These are phyloP conservation scores for Ciona savignyi DNA, from an alignment of 23 tunicate genomes.

Conservation along the genomic window DNA sequence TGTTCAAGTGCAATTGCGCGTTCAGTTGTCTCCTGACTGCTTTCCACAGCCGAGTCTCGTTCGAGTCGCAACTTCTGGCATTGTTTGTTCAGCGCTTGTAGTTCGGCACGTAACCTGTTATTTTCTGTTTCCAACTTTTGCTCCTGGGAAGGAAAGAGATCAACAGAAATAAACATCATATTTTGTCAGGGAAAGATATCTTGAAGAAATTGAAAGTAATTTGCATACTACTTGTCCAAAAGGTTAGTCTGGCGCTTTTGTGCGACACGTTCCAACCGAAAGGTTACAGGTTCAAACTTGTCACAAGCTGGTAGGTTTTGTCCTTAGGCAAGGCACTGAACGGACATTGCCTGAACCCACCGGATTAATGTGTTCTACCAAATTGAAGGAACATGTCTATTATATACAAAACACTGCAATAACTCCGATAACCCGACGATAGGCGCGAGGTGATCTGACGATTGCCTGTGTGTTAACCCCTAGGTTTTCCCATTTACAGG, in stretches of 20 bases:
- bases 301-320: slow-evolving; percentile 20
- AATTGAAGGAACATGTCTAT: no score
- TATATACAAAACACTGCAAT: no score
- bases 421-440: no score
- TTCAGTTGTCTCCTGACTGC: slow-evolving; percentile 66
- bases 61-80: slow-evolving; percentile 74
- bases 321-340: not conserved
- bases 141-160: slow-evolving; percentile 32
- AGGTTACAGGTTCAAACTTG: no score
- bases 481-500: no score
- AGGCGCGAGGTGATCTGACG: no score
- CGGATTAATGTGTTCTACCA: slow-evolving; percentile 27
- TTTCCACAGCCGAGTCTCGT: slow-evolving; percentile 62
- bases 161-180: no score
- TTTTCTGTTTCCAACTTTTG: slow-evolving; percentile 88
- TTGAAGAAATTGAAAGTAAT: not conserved
- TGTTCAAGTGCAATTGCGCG: slow-evolving; percentile 84
- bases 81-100: slow-evolving; percentile 81
- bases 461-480: no score
- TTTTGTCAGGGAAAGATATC: no score
- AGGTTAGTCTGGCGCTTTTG: no score
- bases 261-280: no score
- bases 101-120: slow-evolving; percentile 69
- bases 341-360: slow-evolving; percentile 31
- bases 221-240: not conserved